Evolutionary conservation across 2,797 vertebrate species (phyloP).

Genomic region (Botia almorhae): DNA sequence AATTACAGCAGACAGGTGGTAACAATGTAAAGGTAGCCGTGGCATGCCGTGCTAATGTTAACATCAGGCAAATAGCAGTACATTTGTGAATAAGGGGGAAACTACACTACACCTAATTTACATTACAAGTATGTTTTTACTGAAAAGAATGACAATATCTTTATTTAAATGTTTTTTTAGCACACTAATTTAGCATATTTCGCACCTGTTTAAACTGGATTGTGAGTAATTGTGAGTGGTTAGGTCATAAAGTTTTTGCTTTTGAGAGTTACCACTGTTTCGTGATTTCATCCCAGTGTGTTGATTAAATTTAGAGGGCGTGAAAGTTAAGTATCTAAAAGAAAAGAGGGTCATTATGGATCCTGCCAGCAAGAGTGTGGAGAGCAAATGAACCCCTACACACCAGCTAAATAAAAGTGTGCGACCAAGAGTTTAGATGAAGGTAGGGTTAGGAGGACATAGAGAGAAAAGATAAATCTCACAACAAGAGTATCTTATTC

Average conservation of each 20-base stretch:
- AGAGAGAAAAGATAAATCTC: constrained; percentile 49
- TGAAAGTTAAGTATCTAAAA: constrained; percentile 34
- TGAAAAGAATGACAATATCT: too few relatives aligned
- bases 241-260: neutral
- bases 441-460: constrained; percentile 19
- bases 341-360: constrained; percentile 47
- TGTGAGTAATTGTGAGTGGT: too few relatives aligned
- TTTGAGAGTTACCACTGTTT: neutral
- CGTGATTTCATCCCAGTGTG: neutral
- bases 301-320: neutral
- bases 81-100: too few relatives aligned
- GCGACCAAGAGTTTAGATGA: constrained; percentile 41
- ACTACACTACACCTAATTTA: too few relatives aligned
- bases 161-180: neutral
- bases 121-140: too few relatives aligned
- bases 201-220: neutral
- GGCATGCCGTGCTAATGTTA: too few relatives aligned
- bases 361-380: constrained; percentile 32
- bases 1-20: too few relatives aligned
- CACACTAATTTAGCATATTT: neutral
- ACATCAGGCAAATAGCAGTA: too few relatives aligned
- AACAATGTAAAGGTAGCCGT: too few relatives aligned
- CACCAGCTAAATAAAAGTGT: constrained; percentile 46
- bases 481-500: constrained; percentile 55
- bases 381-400: constrained; percentile 25